These are phyloP conservation scores for Pseudoips prasinana DNA, from an alignment of 2,888 invertebrate species.

Conservation along the genomic window DNA sequence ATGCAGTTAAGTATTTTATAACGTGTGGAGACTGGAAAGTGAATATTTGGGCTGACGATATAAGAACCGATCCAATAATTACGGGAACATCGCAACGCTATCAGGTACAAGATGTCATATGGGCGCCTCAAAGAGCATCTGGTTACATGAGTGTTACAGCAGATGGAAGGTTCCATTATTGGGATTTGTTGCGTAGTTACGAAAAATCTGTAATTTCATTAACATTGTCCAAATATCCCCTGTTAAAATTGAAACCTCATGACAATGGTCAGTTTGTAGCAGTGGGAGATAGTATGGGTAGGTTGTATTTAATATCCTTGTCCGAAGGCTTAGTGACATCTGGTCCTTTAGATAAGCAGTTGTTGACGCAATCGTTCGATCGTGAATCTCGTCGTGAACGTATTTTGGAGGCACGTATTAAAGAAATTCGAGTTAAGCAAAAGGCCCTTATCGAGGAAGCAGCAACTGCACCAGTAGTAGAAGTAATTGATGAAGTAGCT, in stretches of 20 bases:
- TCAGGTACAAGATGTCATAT: conserved; percentile 48
- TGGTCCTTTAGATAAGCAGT: conserved; percentile 85
- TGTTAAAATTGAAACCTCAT: conserved; percentile 84
- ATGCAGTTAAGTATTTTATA: conserved; percentile 84
- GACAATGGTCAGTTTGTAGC: conserved; percentile 83
- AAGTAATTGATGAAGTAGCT: conserved; percentile 13
- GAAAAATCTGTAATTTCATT: conserved; percentile 84
- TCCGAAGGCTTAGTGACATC: conserved; percentile 85
- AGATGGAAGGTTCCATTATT: conserved; percentile 88
- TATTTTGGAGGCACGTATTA: conserved; percentile 91
- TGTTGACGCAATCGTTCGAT: conserved; percentile 88
- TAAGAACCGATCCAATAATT: conserved; percentile 65
- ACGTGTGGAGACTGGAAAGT: conserved; percentile 85
- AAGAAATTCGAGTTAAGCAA: conserved; percentile 86
- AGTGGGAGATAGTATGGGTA: conserved; percentile 85
- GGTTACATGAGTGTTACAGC: conserved; percentile 49
- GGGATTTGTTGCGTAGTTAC: conserved; percentile 89
- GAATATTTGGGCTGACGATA: conserved; percentile 85
- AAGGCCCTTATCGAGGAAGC: conserved; percentile 56
- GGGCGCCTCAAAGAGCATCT: conserved; percentile 61
- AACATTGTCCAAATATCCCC: conserved; percentile 74
- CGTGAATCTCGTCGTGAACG: conserved; percentile 92
- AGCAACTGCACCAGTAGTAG: conserved; percentile 46
- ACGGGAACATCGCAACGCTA: conserved; percentile 41
- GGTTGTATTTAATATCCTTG: conserved; percentile 83